Percentiles rank a stretch among this genome's conserved stretches.
Evolutionary conservation across 2,113 vertebrate species (phyloP).

Genomic region (Lasiurus cinereus): DNA sequence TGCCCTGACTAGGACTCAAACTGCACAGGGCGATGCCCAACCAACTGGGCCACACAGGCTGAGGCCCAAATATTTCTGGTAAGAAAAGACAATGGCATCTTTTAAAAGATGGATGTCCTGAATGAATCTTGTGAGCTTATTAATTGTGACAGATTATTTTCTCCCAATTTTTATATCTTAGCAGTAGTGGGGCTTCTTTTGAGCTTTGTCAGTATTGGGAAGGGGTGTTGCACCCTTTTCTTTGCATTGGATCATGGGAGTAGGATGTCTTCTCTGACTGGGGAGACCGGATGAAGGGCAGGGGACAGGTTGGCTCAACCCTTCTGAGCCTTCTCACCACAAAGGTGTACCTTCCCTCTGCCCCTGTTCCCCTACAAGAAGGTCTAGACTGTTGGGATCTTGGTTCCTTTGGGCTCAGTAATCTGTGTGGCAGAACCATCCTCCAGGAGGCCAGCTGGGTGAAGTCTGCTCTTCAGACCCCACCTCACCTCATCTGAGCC

Average conservation of each 20-base stretch:
- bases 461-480: background rate
- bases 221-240: background rate
- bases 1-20: background rate
- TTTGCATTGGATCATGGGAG: background rate
- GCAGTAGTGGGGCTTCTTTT: background rate
- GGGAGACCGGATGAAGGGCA: background rate
- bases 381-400: background rate
- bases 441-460: background rate
- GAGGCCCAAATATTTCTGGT: background rate
- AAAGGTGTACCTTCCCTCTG: background rate
- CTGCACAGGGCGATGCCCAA: background rate
- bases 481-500: background rate
- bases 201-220: background rate
- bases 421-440: background rate
- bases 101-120: background rate
- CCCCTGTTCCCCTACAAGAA: background rate
- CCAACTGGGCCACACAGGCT: background rate
- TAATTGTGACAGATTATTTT: conserved; percentile 29
- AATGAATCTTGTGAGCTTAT: background rate
- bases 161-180: conserved; percentile 48
- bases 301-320: no score
- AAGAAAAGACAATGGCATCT: conserved; percentile 27
- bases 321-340: background rate
- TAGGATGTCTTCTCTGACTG: background rate
- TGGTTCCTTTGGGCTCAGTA: no score